Evolutionary conservation across 2,113 vertebrate species (phyloP).

Genomic region (Notothenia rossii): DNA sequence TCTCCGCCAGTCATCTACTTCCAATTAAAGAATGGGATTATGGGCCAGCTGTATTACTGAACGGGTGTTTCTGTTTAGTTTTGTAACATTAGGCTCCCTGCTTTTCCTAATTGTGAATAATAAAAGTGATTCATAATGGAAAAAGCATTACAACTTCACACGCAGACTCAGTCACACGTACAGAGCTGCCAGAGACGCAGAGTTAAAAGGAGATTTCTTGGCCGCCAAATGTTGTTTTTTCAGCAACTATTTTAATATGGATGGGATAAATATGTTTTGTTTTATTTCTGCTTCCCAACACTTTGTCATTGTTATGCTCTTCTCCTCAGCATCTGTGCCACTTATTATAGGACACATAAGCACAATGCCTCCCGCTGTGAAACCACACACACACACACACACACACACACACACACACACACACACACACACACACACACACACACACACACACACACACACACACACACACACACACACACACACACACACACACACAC

Average conservation of each 20-base stretch:
- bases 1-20: no score
- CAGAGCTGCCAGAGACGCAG: constrained; percentile 56
- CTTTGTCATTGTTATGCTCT: constrained; percentile 70
- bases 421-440: no score
- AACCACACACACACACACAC: neutral
- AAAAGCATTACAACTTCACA: constrained; percentile 69
- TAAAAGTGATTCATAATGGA: constrained; percentile 84
- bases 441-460: no score
- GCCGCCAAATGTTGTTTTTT: constrained; percentile 68
- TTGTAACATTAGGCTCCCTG: constrained; percentile 67
- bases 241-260: no score
- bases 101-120: constrained; percentile 83
- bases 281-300: constrained; percentile 71
- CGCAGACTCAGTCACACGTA: constrained; percentile 44
- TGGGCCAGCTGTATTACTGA: constrained; percentile 68
- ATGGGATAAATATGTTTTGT: constrained; percentile 69
- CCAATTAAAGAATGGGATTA: constrained; percentile 69
- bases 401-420: no score
- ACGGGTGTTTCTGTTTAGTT: constrained; percentile 71
- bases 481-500: no score
- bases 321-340: constrained; percentile 45
- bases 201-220: constrained; percentile 78
- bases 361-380: constrained; percentile 42
- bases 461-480: no score
- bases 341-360: constrained; percentile 49